Conservation (phyloP, 2,113 vertebrate genomes). For the Leucoraja erinaceus region DNA sequence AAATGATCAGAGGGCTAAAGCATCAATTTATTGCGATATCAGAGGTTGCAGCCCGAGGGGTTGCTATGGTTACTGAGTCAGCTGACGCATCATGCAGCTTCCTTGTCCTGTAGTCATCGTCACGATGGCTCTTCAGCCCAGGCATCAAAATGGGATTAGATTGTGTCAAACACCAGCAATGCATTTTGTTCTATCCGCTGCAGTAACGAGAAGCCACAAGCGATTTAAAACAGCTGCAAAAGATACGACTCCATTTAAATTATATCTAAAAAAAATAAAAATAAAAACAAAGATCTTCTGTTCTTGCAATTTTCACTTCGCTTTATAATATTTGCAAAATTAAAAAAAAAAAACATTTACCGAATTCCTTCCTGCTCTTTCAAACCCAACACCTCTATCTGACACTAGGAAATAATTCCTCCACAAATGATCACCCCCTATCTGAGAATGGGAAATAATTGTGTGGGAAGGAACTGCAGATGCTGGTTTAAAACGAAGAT, state of each 20-base stretch:
- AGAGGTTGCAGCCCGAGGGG: conserved; percentile 48
- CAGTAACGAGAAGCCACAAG: conserved; percentile 41
- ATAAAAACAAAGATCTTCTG: conserved; percentile 37
- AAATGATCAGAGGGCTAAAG: conserved; percentile 58
- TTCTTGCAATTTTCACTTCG: not conserved
- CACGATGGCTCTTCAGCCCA: conserved; percentile 49
- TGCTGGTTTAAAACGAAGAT: too few relatives aligned
- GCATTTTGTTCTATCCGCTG: conserved; percentile 42
- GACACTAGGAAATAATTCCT: not conserved
- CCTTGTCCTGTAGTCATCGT: conserved; percentile 51
- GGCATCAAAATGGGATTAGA: conserved; percentile 43
- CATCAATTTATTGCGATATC: conserved; percentile 61
- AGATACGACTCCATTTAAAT: conserved; percentile 39
- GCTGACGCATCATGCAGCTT: conserved; percentile 49
- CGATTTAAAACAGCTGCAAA: conserved; percentile 45
- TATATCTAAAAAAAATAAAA: conserved; percentile 45
- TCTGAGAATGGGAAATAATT: not conserved
- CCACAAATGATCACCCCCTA: not conserved
- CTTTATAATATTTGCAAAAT: not conserved
- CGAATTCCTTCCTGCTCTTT: not conserved
- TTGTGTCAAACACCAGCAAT: conserved; percentile 39
- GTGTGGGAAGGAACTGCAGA: too few relatives aligned
- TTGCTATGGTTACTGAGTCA: conserved; percentile 61
- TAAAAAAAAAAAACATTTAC: too few relatives aligned
- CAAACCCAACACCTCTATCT: not conserved